Evolutionary conservation across 2,888 invertebrate species (phyloP), one percentile per base, ranked within the genome.

Genomic region (Campoplex capitator): DNA sequence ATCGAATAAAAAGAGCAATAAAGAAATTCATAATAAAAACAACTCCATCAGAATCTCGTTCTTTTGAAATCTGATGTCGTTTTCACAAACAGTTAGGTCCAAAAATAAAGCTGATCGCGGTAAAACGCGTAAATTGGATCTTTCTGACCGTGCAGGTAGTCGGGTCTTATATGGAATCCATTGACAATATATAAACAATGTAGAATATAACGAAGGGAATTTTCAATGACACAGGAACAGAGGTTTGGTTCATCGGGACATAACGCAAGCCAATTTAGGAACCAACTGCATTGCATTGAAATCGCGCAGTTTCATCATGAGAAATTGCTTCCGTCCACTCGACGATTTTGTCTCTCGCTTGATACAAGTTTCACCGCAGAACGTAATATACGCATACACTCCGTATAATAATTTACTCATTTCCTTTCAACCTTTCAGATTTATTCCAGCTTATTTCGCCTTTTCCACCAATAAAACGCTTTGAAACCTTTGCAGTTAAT

Each of bases 321-420:
- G 88, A 88, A 83, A 88, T 88, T 80, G 81, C 86, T 88, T 88
- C 86, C 88, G 88, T 86, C 83, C 86, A 83, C 88, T 86, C 86
- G 80, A 80, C 81, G 81, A 82, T 77, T 74, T 73, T 74, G 83
- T 77, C 81, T 56, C 42, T 68, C 32, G 62, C n/a, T 82, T 62
- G 62, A 56, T 78, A 74, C 68, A 81, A 84, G 80, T 80, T 73
- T 58, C 35, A 28, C 11, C 8, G 54, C 1, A 16, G 18, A 58
- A 32, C 62, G 18, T 75, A 23, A 82, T 75, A 62, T 79, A 70
- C 38, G 38, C 65, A 85, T 73, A 76, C 73, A 38, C 56, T 67
- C 9, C 62, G 85, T 83, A 83, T 86, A 83, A 86, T 86, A 83
- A 83, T 79, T 83, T 83, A 76, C 80, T 73, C 75, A 70, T 74